Evolutionary conservation across 2,888 invertebrate species (phyloP), one percentile per base, ranked within the genome.

Genomic region (Drosophila greeni): DNA sequence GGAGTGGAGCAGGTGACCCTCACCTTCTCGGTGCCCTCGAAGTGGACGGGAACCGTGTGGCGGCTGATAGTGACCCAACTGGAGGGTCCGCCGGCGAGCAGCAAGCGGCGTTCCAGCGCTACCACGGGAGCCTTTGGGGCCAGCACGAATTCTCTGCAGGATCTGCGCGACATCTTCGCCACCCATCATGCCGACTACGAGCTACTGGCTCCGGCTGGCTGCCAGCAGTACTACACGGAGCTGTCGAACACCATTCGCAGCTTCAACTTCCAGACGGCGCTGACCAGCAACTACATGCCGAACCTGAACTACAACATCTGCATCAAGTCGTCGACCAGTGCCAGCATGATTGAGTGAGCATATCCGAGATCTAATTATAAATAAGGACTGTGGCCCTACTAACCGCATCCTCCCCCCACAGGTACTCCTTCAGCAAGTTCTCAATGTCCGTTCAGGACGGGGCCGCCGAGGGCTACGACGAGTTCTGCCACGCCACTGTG

Each of bases 201-300:
- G 12, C 61, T 86, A n/a, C 61, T 88, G 42, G 88, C 94, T 0
- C 94, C 94, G 0, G 89, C 90, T 0, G 93, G 93, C 39, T 93
- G 93, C 51, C 89, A 92, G 18, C 94, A 94, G 75, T 94, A 91
- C 88, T 92, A 90, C 82, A 92, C 92, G 0, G 91, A 92, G 48
- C 84, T 90, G 0, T 80, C 87, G 0, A 93, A 92, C 0, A 80
- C 84, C 7, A 90, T 94, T 66, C 91, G 91, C 59, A 87, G 86
- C 43, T 93, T 94, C 72, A 93, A 93, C 80, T 93, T 90, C 75
- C 91, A 91, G 77, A 82, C 66, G 3, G 89, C 5, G 90, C 90
- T 0, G 69, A 85, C 91, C 0, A 64, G 66, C n/a, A 70, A 69
- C 34, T 93, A 92, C 73, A 91, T 91, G 62, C 90, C 90, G 1